Evolutionary conservation across 2,888 invertebrate species (phyloP).

Genomic region (Drosophila demipolita): DNA sequence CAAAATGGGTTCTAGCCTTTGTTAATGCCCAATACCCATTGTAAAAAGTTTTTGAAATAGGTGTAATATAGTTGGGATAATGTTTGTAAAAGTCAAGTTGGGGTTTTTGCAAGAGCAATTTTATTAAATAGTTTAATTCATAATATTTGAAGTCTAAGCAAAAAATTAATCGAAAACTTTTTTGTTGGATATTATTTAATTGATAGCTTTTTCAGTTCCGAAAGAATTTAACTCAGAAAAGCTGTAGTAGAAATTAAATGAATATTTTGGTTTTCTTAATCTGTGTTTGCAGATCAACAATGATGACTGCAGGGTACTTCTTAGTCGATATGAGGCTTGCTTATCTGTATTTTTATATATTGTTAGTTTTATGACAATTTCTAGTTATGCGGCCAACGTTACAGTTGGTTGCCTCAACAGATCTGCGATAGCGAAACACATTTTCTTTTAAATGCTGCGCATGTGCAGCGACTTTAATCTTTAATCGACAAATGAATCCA

Average conservation of each 20-base stretch:
- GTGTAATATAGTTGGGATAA: not conserved
- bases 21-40: constrained; percentile 6
- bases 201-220: not conserved
- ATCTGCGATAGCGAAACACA: constrained; percentile 65
- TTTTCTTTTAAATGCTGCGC: constrained; percentile 53
- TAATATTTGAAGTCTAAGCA: not conserved
- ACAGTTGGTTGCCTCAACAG: constrained; percentile 65
- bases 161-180: not conserved
- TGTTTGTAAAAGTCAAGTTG: not conserved
- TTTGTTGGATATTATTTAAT: not conserved
- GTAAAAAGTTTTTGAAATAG: not conserved
- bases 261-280: not conserved
- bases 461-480: constrained; percentile 40
- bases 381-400: constrained; percentile 57
- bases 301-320: not conserved
- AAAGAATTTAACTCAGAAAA: not conserved
- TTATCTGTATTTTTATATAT: constrained; percentile 5
- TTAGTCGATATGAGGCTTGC: not conserved
- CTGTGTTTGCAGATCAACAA: not conserved
- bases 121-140: not conserved
- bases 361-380: constrained; percentile 55
- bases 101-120: not conserved
- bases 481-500: constrained; percentile 8
- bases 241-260: not conserved
- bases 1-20: constrained; percentile 41